Percentiles rank a stretch among this genome's conserved stretches.
These are phyloP conservation scores for Notodonta dromedarius DNA, from an alignment of 2,888 invertebrate species.

Conservation along the genomic window DNA sequence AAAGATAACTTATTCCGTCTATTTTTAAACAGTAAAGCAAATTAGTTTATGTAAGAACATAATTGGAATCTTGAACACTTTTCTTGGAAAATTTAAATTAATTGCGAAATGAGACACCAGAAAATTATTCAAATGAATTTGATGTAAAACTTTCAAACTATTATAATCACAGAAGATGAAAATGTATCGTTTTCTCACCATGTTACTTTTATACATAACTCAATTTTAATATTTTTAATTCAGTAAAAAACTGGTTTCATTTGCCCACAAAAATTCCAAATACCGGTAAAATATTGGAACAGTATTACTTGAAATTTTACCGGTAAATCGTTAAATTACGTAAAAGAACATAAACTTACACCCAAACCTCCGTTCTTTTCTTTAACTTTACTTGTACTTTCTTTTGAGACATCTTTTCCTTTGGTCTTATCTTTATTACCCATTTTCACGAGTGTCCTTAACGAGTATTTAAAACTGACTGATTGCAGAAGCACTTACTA, in stretches of 20 bases:
- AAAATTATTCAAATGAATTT: neutral
- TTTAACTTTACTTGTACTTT: constrained; percentile 5
- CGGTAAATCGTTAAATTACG: too few species aligned
- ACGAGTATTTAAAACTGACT: constrained; percentile 13
- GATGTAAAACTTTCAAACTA: neutral
- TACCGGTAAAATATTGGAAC: too few species aligned
- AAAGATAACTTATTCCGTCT: too few species aligned
- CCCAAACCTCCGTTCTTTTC: constrained; percentile 4
- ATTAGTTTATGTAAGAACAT: neutral
- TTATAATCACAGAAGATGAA: neutral
- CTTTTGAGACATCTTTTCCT: constrained; percentile 13
- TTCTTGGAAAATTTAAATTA: neutral
- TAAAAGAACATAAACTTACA: constrained; percentile 9
- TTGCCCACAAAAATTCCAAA: too few species aligned
- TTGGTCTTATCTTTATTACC: constrained; percentile 30
- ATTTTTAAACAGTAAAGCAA: neutral
- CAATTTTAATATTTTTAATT: too few species aligned
- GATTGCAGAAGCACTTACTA: constrained; percentile 15
- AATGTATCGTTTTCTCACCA: too few species aligned
- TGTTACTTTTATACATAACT: too few species aligned
- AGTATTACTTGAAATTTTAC: too few species aligned
- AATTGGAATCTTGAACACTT: neutral
- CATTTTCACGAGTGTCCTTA: constrained; percentile 19
- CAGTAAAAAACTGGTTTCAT: too few species aligned
- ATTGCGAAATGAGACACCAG: neutral